Percentiles rank a stretch among this genome's conserved stretches.
Conservation (phyloP, 2,797 vertebrate genomes). For the Smutsia gigantea region DNA sequence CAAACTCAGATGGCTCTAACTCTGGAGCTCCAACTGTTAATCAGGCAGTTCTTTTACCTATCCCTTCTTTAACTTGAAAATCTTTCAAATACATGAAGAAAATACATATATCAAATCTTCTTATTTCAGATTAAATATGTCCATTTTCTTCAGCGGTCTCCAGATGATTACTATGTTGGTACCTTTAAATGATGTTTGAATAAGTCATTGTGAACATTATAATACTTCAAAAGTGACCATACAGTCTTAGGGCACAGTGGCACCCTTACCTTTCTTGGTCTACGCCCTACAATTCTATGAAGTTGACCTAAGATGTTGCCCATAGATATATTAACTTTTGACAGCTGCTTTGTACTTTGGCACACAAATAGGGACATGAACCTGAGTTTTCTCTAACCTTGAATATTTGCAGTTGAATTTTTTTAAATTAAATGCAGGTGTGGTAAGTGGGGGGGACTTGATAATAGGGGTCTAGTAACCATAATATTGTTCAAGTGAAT, state of each 20-base stretch:
- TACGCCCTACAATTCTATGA: not conserved
- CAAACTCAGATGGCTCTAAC: too few species aligned
- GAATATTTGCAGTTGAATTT: not conserved
- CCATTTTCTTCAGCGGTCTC: not conserved
- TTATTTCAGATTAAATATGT: not conserved
- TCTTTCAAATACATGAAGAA: not conserved
- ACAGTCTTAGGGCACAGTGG: not conserved
- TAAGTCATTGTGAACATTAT: not conserved
- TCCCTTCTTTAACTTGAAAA: not conserved
- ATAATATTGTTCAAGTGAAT: too few species aligned
- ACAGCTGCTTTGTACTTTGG: not conserved
- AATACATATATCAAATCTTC: not conserved
- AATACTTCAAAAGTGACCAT: not conserved
- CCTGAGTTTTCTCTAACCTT: conserved; percentile 3
- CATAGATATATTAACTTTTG: not conserved
- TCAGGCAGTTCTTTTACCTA: too few species aligned
- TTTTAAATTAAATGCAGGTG: not conserved
- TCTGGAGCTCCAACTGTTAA: too few species aligned
- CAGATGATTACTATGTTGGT: not conserved
- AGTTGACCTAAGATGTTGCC: not conserved
- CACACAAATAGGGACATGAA: not conserved
- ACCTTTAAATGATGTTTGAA: not conserved
- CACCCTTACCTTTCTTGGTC: not conserved
- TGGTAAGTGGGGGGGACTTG: too few species aligned
- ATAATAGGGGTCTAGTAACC: too few species aligned